These are phyloP conservation scores for Liodrosophila aerea DNA, from an alignment of 2,888 invertebrate species.

Conservation along the genomic window DNA sequence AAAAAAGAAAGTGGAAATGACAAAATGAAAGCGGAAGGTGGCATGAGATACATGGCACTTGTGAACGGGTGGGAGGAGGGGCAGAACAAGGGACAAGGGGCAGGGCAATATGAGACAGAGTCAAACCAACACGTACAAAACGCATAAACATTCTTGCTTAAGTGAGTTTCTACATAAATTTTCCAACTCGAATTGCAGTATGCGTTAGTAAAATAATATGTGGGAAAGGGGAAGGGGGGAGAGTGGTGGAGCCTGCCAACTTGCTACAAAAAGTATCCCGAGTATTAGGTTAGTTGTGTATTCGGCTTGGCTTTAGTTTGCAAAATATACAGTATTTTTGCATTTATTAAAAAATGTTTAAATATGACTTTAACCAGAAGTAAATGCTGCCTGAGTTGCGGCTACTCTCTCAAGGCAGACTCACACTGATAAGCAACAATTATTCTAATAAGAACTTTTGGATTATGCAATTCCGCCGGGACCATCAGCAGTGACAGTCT, in stretches of 20 bases:
- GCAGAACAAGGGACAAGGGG: neutral
- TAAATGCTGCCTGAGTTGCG: too few species aligned
- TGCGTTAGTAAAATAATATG: constrained; percentile 13
- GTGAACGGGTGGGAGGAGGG: neutral
- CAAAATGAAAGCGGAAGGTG: constrained; percentile 61
- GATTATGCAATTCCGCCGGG: constrained; percentile 47
- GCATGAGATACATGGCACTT: neutral
- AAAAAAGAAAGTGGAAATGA: constrained; percentile 43
- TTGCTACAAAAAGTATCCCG: constrained; percentile 33
- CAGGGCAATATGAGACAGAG: constrained; percentile 64
- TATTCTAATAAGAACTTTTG: constrained; percentile 35
- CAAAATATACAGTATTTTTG: constrained; percentile 34
- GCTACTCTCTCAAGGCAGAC: too few species aligned
- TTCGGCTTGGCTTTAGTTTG: constrained; percentile 43
- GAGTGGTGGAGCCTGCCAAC: constrained; percentile 13
- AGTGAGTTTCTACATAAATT: constrained; percentile 81
- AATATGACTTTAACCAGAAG: too few species aligned
- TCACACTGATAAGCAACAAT: constrained; percentile 25
- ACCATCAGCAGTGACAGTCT: constrained; percentile 20
- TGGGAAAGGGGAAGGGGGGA: neutral
- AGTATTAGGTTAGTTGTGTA: constrained; percentile 34
- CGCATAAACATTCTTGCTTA: constrained; percentile 81
- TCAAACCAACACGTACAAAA: constrained; percentile 76
- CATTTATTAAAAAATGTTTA: too few species aligned
- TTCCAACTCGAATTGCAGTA: constrained; percentile 71